Evolutionary conservation across 2,888 invertebrate genomes (phyloP).

Genomic region (Galeopsomyia nigrocyanea): DNA sequence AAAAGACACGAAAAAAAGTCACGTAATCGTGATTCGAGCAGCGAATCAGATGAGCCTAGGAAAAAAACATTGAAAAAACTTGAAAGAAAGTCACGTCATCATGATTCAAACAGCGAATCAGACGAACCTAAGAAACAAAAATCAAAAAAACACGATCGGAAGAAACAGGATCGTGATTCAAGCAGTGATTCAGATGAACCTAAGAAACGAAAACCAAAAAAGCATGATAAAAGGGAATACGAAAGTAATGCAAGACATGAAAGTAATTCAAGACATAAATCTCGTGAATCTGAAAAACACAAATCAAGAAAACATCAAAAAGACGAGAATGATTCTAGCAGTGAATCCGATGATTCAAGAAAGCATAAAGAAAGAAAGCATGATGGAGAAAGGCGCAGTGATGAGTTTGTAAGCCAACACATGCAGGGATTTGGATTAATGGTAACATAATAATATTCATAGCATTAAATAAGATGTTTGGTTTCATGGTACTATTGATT

Average conservation of each 20-base stretch:
- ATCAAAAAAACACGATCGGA: slow-evolving; percentile 42
- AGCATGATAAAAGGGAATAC: slow-evolving; percentile 19
- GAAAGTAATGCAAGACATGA: slow-evolving; percentile 39
- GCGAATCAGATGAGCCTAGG: slow-evolving; percentile 49
- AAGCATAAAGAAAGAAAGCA: slow-evolving; percentile 42
- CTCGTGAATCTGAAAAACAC: slow-evolving; percentile 54
- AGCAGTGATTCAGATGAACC: slow-evolving; percentile 49
- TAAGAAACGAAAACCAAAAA: slow-evolving; percentile 48
- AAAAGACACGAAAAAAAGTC: slow-evolving; percentile 35
- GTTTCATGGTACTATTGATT: slow-evolving; percentile 1
- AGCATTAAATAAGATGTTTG: slow-evolving; percentile 4
- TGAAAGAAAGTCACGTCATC: slow-evolving; percentile 19
- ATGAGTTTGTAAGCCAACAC: slow-evolving; percentile 30
- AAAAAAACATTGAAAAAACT: slow-evolving; percentile 46
- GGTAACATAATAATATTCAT: slow-evolving; percentile 46
- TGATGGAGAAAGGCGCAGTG: slow-evolving; percentile 39
- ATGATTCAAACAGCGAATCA: slow-evolving; percentile 44
- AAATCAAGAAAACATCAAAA: slow-evolving; percentile 46
- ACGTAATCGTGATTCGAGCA: slow-evolving; percentile 31
- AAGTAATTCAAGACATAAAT: slow-evolving; percentile 60
- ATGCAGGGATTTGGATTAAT: slow-evolving; percentile 54
- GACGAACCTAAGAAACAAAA: slow-evolving; percentile 45
- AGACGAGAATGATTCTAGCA: slow-evolving; percentile 37
- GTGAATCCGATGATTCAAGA: slow-evolving; percentile 44
- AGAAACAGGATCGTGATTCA: slow-evolving; percentile 9